phyloP scores from a whole-genome alignment of 2,113 vertebrate species.

The Bufo gargarizans region DNA sequence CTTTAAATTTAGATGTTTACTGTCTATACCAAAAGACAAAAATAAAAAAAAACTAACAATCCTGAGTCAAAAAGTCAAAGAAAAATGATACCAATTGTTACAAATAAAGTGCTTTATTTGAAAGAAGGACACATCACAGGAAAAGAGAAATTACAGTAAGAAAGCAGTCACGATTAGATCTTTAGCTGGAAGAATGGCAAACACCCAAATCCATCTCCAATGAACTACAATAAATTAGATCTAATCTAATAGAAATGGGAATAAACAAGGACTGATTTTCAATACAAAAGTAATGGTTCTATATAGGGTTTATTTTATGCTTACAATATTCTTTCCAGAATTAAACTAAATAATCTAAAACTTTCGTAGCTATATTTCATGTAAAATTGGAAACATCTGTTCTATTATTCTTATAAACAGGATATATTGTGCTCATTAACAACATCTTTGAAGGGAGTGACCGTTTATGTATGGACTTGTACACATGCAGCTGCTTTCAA shows the following conservation, averaged over 20 bases:
- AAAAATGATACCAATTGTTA: background rate
- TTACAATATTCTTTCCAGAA: background rate
- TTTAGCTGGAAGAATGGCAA: constrained; percentile 41
- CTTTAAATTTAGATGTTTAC: constrained; percentile 9
- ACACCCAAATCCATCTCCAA: constrained; percentile 39
- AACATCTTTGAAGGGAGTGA: too few species aligned
- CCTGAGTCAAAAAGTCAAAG: constrained; percentile 11
- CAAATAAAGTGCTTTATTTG: constrained; percentile 10
- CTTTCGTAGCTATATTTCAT: too few species aligned
- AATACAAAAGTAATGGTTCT: constrained; percentile 28
- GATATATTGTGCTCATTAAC: too few species aligned
- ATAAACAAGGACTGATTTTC: constrained; percentile 17
- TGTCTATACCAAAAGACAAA: constrained; percentile 12
- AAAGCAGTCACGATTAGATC: constrained; percentile 49
- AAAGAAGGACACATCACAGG: constrained; percentile 6
- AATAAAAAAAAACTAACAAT: background rate
- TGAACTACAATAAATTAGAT: constrained; percentile 41
- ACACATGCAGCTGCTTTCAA: too few species aligned
- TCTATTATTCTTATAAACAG: too few species aligned
- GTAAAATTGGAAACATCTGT: too few species aligned
- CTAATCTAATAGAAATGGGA: constrained; percentile 39
- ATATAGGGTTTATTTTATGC: constrained; percentile 1
- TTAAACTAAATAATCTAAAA: too few species aligned
- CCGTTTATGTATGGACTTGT: too few species aligned
- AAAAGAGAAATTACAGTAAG: constrained; percentile 41